Evolutionary conservation across 2,797 vertebrate species (phyloP), one percentile per base, ranked within the genome.

Genomic region (Crax fasciolata): DNA sequence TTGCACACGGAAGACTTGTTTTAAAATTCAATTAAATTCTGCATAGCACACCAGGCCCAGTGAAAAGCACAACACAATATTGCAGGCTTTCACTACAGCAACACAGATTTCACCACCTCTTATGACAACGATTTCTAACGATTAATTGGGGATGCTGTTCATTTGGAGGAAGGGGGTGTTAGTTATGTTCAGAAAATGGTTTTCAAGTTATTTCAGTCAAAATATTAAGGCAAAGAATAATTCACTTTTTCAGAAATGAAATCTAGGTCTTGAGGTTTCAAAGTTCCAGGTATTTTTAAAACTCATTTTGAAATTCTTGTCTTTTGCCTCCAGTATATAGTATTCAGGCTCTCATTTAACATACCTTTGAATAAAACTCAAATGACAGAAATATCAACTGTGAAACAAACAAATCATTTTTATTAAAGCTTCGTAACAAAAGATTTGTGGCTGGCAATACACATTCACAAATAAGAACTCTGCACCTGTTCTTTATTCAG

Each of bases 11-110:
- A 85, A 32, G 55, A 38, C 32, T 74, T 70, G 55, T 85, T 94
- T 93, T 87, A 30, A 83, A 87, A 84, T 93, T 57, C 28, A 83
- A 88, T 77, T 65, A 62, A 78, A 66, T 66, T 82, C 19, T 68
- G 65, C 75, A 83, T 32, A 84, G 61, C 16, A 59, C 35, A 82
- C 76, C 32, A 71, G 14, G 35, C 55, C 25, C 65, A 78, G 16
- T 17, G 46, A 90, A 93, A 77, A 85, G 54, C 49, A 91, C 41
- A 74, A 58, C 10, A 20, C 13, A n/a, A 49, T 38, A 67, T 13
- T 67, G 44, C 32, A 85, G 35, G 38, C 72, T 78, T 88, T 95
- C 57, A 62, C 57, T n/a, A 13, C n/a, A 58, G 54, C 28, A 71
- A 11, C 32, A 83, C 1, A 57, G 35, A 83, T 49, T 27, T 13